Evolutionary conservation across 2,113 vertebrate genomes (phyloP).

Genomic region (Forbesichthys papilliferus): DNA sequence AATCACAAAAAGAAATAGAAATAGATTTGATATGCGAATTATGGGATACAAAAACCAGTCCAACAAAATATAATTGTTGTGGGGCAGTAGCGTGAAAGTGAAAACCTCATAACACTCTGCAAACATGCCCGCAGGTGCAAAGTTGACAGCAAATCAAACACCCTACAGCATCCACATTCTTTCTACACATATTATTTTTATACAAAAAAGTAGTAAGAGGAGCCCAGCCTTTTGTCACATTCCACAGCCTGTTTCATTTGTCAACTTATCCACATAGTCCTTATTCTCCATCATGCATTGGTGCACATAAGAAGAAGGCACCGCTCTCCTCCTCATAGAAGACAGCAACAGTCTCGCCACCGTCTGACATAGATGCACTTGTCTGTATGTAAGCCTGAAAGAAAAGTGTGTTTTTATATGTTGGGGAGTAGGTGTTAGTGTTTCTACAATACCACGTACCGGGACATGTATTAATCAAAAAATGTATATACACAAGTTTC

Average conservation of each 20-base stretch:
- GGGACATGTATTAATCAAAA: background rate
- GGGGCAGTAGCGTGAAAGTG: background rate
- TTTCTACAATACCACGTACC: background rate
- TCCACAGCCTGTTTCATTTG: background rate
- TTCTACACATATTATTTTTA: background rate
- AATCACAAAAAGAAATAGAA: background rate
- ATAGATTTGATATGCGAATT: constrained; percentile 14
- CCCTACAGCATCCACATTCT: background rate
- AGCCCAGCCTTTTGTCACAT: background rate
- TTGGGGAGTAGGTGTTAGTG: background rate
- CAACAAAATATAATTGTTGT: constrained; percentile 3
- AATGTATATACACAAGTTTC: no score
- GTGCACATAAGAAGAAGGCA: constrained; percentile 55
- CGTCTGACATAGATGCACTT: constrained; percentile 35
- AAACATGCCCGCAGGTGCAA: constrained; percentile 40
- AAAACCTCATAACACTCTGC: constrained; percentile 5
- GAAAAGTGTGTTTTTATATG: no score
- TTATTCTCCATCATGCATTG: constrained; percentile 27
- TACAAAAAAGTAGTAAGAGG: no score
- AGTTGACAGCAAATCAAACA: constrained; percentile 21
- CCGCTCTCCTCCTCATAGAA: constrained; percentile 72
- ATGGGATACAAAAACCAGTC: constrained; percentile 22
- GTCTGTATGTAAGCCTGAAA: constrained; percentile 72
- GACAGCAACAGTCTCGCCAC: constrained; percentile 66
- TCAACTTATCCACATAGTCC: constrained; percentile 18